Conservation (phyloP, 2,113 vertebrate species). For the Atractosteus spatula region DNA sequence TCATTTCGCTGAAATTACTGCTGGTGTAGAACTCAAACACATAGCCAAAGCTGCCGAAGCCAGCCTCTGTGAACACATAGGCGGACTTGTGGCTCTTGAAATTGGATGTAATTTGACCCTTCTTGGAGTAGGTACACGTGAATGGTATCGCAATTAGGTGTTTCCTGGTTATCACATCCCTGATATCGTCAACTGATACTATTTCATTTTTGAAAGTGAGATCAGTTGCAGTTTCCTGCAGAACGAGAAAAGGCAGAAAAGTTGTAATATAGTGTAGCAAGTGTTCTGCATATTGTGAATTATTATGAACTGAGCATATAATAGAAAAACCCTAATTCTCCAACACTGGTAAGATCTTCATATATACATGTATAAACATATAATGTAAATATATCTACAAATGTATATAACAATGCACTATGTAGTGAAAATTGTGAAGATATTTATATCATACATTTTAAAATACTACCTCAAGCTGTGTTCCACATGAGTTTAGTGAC, state of each 20-base stretch:
- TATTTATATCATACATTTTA: not conserved
- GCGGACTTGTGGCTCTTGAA: slow-evolving; percentile 43
- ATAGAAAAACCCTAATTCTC: not conserved
- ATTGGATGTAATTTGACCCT: slow-evolving; percentile 37
- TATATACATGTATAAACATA: not conserved
- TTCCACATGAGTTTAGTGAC: slow-evolving; percentile 58
- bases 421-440: not conserved
- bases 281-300: too few species aligned
- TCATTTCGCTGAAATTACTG: slow-evolving; percentile 19
- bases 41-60: slow-evolving; percentile 61
- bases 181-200: slow-evolving; percentile 21
- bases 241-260: not conserved
- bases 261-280: too few species aligned
- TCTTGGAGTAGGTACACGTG: slow-evolving; percentile 60
- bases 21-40: slow-evolving; percentile 57
- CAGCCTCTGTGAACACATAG: slow-evolving; percentile 48
- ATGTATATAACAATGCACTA: not conserved
- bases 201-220: slow-evolving; percentile 63
- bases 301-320: not conserved
- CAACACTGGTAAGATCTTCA: not conserved
- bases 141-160: slow-evolving; percentile 51
- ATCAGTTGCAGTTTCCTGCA: slow-evolving; percentile 49
- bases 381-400: not conserved
- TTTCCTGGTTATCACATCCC: slow-evolving; percentile 49
- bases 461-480: slow-evolving; percentile 49